Evolutionary conservation across 1,140 invertebrate genomes (phyloP).

Genomic region (Tribolium castaneum): DNA sequence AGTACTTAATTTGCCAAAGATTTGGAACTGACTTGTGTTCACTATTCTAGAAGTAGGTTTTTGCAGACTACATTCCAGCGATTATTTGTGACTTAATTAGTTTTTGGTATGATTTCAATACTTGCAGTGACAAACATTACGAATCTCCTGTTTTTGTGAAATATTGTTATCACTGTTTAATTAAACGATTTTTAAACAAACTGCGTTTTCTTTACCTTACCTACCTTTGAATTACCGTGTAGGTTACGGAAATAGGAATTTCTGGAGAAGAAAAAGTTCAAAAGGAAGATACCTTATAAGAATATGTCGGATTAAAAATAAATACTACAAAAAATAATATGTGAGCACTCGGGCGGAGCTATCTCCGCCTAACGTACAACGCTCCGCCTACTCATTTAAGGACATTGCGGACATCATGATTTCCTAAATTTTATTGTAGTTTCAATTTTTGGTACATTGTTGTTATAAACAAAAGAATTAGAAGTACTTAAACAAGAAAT

Average conservation of each 20-base stretch:
- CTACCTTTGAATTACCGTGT: neutral
- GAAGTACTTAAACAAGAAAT: too few relatives aligned
- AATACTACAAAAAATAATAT: neutral
- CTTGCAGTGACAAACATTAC: neutral
- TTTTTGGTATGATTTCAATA: neutral
- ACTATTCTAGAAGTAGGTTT: neutral
- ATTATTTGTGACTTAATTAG: slow-evolving; percentile 10
- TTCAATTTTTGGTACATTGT: too few relatives aligned
- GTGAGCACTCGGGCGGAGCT: neutral
- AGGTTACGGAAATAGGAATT: too few relatives aligned
- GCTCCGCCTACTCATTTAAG: neutral
- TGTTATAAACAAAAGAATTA: too few relatives aligned
- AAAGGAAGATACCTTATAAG: neutral
- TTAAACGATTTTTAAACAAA: neutral
- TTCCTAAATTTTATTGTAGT: neutral
- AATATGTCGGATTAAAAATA: neutral
- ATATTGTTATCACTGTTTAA: neutral
- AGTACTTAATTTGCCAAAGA: slow-evolving; percentile 34
- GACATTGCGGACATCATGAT: neutral
- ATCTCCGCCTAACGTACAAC: neutral
- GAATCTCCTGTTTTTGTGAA: neutral
- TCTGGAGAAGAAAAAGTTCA: neutral
- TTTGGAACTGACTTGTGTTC: slow-evolving; percentile 18
- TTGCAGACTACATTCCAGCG: neutral
- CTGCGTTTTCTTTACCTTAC: neutral